Percentiles rank a stretch among this genome's conserved stretches.
phyloP scores from a whole-genome alignment of 2,797 vertebrate species.

The Muscicapa comitata region DNA sequence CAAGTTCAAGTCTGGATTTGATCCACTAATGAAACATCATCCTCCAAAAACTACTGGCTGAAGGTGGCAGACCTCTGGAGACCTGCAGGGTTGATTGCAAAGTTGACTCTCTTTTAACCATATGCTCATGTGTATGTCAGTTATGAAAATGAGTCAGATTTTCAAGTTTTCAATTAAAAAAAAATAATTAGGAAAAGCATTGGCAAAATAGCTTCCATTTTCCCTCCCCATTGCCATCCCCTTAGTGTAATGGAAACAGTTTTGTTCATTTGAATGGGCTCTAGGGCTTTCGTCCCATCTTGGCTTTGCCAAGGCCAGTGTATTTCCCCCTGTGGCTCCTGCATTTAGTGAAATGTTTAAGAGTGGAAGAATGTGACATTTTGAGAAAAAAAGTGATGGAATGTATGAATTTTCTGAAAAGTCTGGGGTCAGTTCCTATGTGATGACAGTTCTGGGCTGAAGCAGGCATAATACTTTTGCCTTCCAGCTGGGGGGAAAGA shows the following conservation, averaged over 20 bases:
- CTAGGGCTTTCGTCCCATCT: background rate
- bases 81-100: background rate
- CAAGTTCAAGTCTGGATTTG: background rate
- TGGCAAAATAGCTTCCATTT: background rate
- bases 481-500: background rate
- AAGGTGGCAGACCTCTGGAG: conserved; percentile 43
- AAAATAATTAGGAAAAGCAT: background rate
- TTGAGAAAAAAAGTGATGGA: conserved; percentile 8
- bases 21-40: conserved; percentile 36
- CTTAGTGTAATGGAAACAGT: background rate
- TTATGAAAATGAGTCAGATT: conserved; percentile 20
- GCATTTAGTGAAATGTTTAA: conserved; percentile 2
- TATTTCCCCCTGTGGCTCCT: background rate
- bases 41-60: conserved; percentile 27
- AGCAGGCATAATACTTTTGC: background rate
- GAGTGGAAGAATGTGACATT: conserved; percentile 8
- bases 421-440: background rate
- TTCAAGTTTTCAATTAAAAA: conserved; percentile 13
- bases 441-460: conserved; percentile 2
- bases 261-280: background rate
- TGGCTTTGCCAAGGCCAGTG: background rate
- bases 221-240: background rate
- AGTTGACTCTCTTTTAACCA: conserved; percentile 5
- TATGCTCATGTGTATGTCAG: background rate
- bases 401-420: conserved; percentile 17